Evolutionary conservation across 1,140 invertebrate genomes (phyloP), one percentile per base, ranked within the genome.

Genomic region (Pogonomyrmex barbatus): DNA sequence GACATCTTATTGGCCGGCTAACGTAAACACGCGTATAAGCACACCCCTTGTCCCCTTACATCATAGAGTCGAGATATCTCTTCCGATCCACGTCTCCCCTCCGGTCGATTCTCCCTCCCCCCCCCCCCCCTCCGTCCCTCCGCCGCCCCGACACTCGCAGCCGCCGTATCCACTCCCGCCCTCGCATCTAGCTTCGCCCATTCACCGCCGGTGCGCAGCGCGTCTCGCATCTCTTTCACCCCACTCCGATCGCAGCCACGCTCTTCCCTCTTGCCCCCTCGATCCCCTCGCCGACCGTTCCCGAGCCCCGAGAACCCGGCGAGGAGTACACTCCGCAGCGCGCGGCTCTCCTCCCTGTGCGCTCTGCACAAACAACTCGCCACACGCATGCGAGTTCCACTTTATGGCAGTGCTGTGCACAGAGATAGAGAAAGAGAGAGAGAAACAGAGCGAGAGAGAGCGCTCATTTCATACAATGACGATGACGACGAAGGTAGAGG

Each of bases 1-100:
- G 52, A 85, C 71, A 78, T 85, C 82, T 85, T 85, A 85, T 85
- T 85, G 82, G 82, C 82, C 75, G 73, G 60, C 82, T 85, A 85
- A 85, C 75, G 82, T 85, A 85, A 85, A 85, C 82, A 85, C 58
- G 82, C 82, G 60, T 85, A 78, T 65, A 75, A 77, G 75, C 73
- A 85, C 82, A 85, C 82, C 82, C 82, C 82, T 85, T 85, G 82
- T 85, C 82, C 76, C 75, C 82, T 85, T 85, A 78, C 82, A 85
- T 78, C 71, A 85, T 63, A 52, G 75, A 85, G 73, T 78, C 82
- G 73, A 67, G 82, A 85, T 85, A 85, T 85, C 73, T 84, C 71
- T 77, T 85, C 36, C 73, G 82, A 85, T 85, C 82, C 79, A 14
- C 24, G 47, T 12, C 0, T 33, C 9, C n/a, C 9, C 36, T 10